These are phyloP conservation scores for Dendronephthya gigantea DNA, from an alignment of 64 coral and sea anemone genomes.

Conservation along the genomic window DNA sequence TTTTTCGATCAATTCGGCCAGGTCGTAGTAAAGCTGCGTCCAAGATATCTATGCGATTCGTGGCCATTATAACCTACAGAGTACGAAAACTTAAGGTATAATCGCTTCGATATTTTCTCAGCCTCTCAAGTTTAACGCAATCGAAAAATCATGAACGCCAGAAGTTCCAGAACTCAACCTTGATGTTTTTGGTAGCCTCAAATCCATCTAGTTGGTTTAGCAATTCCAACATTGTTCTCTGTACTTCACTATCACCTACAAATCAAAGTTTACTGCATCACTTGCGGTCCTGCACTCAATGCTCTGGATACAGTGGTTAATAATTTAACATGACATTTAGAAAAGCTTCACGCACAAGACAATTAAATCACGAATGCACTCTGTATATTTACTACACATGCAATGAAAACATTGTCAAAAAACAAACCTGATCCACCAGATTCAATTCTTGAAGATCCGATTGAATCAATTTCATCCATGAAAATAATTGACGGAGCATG, in stretches of 20 bases:
- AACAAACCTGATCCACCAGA: constrained; percentile 78
- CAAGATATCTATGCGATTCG: constrained; percentile 92
- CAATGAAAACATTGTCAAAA: not conserved
- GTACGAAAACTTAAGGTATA: not conserved
- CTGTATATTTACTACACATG: too few species aligned
- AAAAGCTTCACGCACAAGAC: not conserved
- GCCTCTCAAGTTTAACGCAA: too few species aligned
- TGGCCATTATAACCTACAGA: constrained; percentile 74
- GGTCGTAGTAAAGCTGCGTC: constrained; percentile 86
- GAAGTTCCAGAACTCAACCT: constrained; percentile 41
- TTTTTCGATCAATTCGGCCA: constrained; percentile 96
- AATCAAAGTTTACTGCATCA: too few species aligned
- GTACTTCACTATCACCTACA: constrained; percentile 96
- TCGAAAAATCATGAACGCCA: too few species aligned
- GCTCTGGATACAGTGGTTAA: too few species aligned
- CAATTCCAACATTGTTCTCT: constrained; percentile 98
- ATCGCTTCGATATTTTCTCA: not conserved
- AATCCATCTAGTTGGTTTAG: constrained; percentile 98
- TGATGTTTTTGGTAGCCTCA: constrained; percentile 99
- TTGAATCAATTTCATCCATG: constrained; percentile 99
- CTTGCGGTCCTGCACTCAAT: too few species aligned
- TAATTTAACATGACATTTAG: not conserved
- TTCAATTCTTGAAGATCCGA: constrained; percentile 94
- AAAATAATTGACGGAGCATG: constrained; percentile 98
- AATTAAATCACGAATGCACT: not conserved